Percentiles rank a stretch among this genome's conserved stretches.
Conservation (phyloP, 2,113 vertebrate genomes). For the Callopanchax toddi region DNA sequence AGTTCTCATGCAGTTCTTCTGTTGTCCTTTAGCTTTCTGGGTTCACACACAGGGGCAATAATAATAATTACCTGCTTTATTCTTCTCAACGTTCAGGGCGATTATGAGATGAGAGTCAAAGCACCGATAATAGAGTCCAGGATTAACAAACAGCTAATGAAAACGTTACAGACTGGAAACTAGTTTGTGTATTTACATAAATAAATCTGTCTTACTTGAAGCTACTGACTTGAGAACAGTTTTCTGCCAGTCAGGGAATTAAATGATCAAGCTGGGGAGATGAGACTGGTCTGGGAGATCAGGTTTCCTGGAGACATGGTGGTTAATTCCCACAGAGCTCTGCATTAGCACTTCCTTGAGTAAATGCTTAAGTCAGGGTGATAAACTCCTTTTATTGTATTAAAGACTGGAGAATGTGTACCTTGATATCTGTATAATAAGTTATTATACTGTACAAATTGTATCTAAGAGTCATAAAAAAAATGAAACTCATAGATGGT, state of each 20-base stretch:
- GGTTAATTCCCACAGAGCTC: slow-evolving; percentile 33
- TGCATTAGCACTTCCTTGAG: slow-evolving; percentile 26
- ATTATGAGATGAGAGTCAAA: not conserved
- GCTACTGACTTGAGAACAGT: slow-evolving; percentile 1
- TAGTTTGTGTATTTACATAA: slow-evolving; percentile 1
- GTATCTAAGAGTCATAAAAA: too few species aligned
- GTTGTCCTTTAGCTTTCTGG: slow-evolving; percentile 16
- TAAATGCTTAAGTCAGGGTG: slow-evolving; percentile 23
- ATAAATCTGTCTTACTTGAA: not conserved
- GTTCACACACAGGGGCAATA: slow-evolving; percentile 23
- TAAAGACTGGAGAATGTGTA: not conserved
- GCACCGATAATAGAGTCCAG: not conserved
- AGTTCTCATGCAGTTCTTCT: slow-evolving; percentile 14
- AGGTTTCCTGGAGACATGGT: slow-evolving; percentile 36
- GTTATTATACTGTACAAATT: too few species aligned
- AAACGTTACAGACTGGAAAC: slow-evolving; percentile 2
- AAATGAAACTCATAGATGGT: too few species aligned
- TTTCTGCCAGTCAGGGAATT: slow-evolving; percentile 43
- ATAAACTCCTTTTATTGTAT: not conserved
- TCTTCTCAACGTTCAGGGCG: not conserved
- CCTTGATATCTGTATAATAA: too few species aligned
- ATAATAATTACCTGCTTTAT: not conserved
- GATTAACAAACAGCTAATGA: not conserved
- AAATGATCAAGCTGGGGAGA: slow-evolving; percentile 43
- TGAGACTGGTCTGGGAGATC: slow-evolving; percentile 34